These are phyloP conservation scores for Glaucidium brasilianum DNA, from an alignment of 2,113 vertebrate species.

Conservation along the genomic window DNA sequence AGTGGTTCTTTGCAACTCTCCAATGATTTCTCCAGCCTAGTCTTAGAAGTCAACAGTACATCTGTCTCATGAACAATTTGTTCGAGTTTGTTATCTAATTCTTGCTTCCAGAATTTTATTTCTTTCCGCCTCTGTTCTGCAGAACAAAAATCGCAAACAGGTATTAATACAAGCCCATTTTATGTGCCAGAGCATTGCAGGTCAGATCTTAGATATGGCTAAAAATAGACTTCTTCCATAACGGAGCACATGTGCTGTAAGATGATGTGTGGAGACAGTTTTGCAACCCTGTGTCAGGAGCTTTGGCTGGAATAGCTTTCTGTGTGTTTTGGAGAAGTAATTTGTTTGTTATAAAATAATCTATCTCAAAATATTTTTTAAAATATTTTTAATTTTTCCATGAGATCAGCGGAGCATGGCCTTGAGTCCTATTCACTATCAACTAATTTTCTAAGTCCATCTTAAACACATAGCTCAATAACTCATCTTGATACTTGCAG, in stretches of 20 bases:
- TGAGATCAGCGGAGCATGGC: not conserved
- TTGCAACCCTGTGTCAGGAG: not conserved
- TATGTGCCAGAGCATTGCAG: not conserved
- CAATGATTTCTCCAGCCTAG: conserved; percentile 80
- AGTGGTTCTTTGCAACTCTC: conserved; percentile 78
- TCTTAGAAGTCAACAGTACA: conserved; percentile 70
- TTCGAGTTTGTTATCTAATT: conserved; percentile 84
- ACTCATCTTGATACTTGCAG: not conserved
- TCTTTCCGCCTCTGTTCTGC: conserved; percentile 86
- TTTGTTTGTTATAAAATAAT: not conserved
- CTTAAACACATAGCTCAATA: not conserved
- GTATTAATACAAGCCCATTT: not conserved
- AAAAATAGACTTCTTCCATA: not conserved
- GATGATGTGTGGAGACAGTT: not conserved
- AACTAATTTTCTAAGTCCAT: not conserved
- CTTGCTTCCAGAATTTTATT: conserved; percentile 86
- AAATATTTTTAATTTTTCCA: not conserved
- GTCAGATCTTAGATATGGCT: not conserved
- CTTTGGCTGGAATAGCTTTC: not conserved
- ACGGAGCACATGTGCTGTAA: not conserved
- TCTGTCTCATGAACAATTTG: conserved; percentile 81
- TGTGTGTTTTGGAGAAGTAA: not conserved
- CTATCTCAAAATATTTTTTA: not conserved
- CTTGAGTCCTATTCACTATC: not conserved
- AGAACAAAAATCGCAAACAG: not conserved